These are phyloP conservation scores for Smutsia gigantea DNA, from an alignment of 2,797 vertebrate species.

Conservation along the genomic window DNA sequence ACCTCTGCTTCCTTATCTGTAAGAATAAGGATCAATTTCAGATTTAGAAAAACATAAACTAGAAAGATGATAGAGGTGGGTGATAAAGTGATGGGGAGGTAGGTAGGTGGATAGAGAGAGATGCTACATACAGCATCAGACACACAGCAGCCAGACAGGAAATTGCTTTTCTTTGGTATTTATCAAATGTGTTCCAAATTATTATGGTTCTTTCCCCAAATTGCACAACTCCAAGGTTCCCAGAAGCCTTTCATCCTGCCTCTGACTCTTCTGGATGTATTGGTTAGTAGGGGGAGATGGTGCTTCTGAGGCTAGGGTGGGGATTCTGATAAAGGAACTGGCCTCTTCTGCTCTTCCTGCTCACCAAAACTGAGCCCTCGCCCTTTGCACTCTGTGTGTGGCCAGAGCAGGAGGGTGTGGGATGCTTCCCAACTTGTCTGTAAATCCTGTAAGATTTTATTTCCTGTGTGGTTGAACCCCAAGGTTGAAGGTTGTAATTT, in stretches of 20 bases:
- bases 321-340: neutral
- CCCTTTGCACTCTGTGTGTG: neutral
- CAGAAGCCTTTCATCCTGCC: neutral
- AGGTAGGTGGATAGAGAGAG: neutral
- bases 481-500: neutral
- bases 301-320: neutral
- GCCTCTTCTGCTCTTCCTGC: neutral
- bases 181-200: neutral
- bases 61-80: neutral
- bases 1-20: neutral
- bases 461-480: neutral
- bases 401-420: accelerated
- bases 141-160: neutral
- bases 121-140: neutral
- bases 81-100: neutral
- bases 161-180: neutral
- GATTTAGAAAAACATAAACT: neutral
- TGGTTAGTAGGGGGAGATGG: neutral
- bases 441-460: neutral
- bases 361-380: neutral
- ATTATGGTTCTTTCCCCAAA: neutral
- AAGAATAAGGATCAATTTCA: neutral
- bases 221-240: neutral
- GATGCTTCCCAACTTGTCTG: neutral
- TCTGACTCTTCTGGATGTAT: neutral